Evolutionary conservation across 2,113 vertebrate species (phyloP).

Genomic region (Crotalus tigris): DNA sequence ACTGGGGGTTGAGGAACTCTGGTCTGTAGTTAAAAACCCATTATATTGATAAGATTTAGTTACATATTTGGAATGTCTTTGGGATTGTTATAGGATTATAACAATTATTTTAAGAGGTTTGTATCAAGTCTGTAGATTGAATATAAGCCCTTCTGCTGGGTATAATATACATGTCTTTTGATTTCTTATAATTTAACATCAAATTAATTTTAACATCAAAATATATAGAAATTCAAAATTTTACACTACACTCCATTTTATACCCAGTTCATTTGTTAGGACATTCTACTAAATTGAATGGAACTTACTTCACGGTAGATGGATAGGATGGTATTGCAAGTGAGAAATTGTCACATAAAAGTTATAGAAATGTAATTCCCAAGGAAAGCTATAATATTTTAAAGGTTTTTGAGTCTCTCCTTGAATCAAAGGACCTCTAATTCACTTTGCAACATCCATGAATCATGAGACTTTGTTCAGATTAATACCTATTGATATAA

Average conservation of each 20-base stretch:
- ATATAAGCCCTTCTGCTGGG: neutral
- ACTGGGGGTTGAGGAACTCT: too few relatives aligned
- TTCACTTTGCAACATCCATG: neutral
- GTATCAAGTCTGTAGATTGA: neutral
- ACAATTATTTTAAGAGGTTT: neutral
- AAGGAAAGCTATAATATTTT: neutral
- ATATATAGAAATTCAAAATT: neutral
- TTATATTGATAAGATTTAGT: neutral
- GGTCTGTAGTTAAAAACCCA: neutral
- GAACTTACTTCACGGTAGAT: neutral
- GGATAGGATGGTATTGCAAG: neutral
- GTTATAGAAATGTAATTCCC: neutral
- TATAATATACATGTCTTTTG: neutral
- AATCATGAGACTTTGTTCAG: neutral
- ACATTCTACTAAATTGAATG: neutral
- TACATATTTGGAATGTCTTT: neutral
- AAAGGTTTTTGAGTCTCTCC: neutral
- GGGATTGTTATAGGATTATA: neutral
- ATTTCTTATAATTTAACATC: neutral
- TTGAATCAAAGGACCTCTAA: neutral
- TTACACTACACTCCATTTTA: neutral
- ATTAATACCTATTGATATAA: neutral
- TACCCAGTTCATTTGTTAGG: neutral
- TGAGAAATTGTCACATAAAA: neutral
- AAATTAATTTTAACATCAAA: neutral